Base-by-base conservation (phyloP, 2,888 invertebrate species). In the Megastigmus dorsalis region DNA sequence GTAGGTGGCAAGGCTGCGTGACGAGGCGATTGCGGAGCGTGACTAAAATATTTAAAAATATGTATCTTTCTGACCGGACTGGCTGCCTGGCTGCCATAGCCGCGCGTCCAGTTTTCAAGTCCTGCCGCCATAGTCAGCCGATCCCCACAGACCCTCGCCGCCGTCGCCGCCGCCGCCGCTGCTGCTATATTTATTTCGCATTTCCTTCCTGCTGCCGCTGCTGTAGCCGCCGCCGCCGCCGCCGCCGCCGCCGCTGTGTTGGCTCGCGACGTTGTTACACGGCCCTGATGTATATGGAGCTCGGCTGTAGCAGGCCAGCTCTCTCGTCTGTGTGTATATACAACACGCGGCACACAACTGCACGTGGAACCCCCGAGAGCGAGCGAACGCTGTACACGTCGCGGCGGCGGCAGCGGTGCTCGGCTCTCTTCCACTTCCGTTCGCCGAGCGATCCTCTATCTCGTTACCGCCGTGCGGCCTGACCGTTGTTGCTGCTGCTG, bases 31-130 rank as follows among this genome's bases (percentile, higher is more conserved):
- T 86, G 88, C 86, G 83, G 82, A 87, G 86, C 88, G 88, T 88
- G 87, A 88, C 88, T 88, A 88, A 88, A 88, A 86, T 88, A 88
- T 88, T 88, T 86, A 87, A 87, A 88, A 88, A 87, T 88, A 88
- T 88, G 88, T 88, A 88, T 88, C 88, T 88, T 88, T 88, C 87
- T 87, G 86, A 84, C 85, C 86, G 86, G 86, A 85, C 86, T 87
- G 15, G 83, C 85, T 85, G 86, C 86, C 85, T 85, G 86, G 84
- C 84, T 57, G 60, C 57, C 55, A 36, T 65, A n/a, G 59, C 71
- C 57, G 54, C 36, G 23, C 54, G 72, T 70, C 69, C 76, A 76
- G 76, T 76, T 76, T 73, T 73, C 77, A 79, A 77, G 78, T 76
- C 77, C 77, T 80, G 77, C 45, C 18, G 54, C 62, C n/a, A n/a